These are phyloP conservation scores for Prietella phreatophila DNA, from an alignment of 2,113 vertebrate species.

Conservation along the genomic window DNA sequence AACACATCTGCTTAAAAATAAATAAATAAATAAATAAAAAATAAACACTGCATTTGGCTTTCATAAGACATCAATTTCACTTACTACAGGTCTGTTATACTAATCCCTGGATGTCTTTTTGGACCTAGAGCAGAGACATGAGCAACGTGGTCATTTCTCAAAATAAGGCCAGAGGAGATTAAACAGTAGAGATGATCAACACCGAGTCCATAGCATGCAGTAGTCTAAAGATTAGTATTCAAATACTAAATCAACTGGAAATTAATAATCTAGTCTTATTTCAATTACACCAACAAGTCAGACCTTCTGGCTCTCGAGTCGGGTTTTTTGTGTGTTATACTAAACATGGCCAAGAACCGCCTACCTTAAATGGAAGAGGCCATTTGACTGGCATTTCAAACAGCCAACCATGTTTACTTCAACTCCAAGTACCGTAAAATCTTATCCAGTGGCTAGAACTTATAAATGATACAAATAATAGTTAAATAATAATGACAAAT, in stretches of 20 bases:
- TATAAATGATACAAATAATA: background rate
- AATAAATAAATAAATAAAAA: no score
- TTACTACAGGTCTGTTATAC: background rate
- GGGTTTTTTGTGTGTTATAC: background rate
- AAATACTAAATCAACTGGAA: background rate
- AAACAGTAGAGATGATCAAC: background rate
- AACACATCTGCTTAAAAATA: background rate
- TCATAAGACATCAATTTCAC: constrained; percentile 10
- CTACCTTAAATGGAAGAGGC: background rate
- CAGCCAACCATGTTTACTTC: background rate
- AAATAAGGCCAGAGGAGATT: background rate
- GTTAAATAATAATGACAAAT: background rate
- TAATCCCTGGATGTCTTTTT: constrained; percentile 17
- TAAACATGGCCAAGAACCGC: background rate
- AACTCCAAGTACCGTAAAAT: background rate
- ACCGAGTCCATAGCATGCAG: background rate
- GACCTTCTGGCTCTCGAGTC: background rate
- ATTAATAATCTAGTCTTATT: background rate
- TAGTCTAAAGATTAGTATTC: background rate
- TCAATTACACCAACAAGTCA: background rate
- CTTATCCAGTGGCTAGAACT: background rate
- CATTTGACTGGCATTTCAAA: background rate
- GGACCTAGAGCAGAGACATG: constrained; percentile 9
- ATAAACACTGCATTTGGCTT: constrained; percentile 21
- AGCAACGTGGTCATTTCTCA: background rate